phyloP scores from a whole-genome alignment of 1,140 invertebrate genomes.

The Leptinotarsa defecta region DNA sequence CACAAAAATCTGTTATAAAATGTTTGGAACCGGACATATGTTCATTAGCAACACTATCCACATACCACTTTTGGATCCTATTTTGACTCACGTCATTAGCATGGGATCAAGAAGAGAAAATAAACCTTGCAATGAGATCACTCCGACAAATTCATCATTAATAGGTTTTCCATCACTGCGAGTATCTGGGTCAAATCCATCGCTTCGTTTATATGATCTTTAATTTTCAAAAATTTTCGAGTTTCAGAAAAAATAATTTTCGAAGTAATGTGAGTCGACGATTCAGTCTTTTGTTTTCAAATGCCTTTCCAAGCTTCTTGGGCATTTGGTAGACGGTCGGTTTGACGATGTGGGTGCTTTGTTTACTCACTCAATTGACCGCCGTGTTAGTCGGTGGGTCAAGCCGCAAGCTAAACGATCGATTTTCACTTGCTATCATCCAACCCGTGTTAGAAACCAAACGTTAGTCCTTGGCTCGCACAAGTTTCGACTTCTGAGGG shows the following conservation, averaged over 20 bases:
- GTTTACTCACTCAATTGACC: too few species aligned
- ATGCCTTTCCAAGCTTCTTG: conserved; percentile 30
- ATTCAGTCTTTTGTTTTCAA: conserved; percentile 27
- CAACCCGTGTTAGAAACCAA: too few species aligned
- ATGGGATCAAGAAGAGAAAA: conserved; percentile 20
- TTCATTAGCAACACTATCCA: not conserved
- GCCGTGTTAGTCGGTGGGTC: too few species aligned
- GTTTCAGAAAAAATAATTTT: conserved; percentile 16
- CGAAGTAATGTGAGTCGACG: conserved; percentile 11
- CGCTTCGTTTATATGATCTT: conserved; percentile 11
- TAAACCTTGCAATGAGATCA: conserved; percentile 38
- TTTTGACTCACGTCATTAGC: not conserved
- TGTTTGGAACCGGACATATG: not conserved
- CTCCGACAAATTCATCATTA: conserved; percentile 43
- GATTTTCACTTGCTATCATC: too few species aligned
- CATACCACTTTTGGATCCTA: not conserved
- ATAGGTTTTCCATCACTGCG: conserved; percentile 39
- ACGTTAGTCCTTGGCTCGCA: too few species aligned
- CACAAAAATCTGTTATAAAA: not conserved
- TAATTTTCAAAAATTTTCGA: not conserved
- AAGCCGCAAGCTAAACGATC: too few species aligned
- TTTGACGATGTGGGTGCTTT: too few species aligned
- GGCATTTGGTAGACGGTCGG: too few species aligned
- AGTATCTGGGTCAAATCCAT: conserved; percentile 28
- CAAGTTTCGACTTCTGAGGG: too few species aligned